Conservation (phyloP, 2,888 invertebrate genomes). For the Lepidocyrtinus sp. region DNA sequence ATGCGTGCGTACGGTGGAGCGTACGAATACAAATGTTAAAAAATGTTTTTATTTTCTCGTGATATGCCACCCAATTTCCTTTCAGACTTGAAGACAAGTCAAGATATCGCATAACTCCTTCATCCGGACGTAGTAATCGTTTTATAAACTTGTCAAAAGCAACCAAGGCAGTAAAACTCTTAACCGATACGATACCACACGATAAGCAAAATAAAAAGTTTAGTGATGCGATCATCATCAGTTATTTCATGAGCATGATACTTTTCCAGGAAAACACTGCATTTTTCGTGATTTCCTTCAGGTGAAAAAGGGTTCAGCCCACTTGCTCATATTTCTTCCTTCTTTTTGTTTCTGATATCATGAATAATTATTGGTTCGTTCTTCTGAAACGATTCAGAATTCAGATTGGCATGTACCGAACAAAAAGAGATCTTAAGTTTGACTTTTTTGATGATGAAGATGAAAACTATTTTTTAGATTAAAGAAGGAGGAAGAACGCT, state of each 20-base stretch:
- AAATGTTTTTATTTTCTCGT: neutral
- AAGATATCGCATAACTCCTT: neutral
- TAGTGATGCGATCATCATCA: no score
- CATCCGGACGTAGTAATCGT: neutral
- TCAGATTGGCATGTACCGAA: no score
- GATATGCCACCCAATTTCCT: slow-evolving; percentile 43
- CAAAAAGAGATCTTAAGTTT: no score
- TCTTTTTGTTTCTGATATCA: neutral
- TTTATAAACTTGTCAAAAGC: neutral
- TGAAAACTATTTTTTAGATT: no score
- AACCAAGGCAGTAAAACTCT: neutral
- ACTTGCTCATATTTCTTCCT: neutral
- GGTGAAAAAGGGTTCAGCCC: neutral
- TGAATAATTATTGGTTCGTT: neutral
- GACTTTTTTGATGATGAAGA: no score
- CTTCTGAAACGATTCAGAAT: no score
- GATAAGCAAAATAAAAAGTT: neutral
- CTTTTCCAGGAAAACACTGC: neutral
- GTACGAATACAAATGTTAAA: neutral
- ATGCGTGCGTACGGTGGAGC: neutral
- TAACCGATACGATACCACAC: no score
- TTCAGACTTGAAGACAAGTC: slow-evolving; percentile 21
- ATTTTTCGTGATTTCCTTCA: neutral
- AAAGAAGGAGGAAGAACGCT: neutral
- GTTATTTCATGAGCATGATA: neutral